Base-by-base conservation (phyloP, 2,797 vertebrate genomes). In the Bucorvus abyssinicus region DNA sequence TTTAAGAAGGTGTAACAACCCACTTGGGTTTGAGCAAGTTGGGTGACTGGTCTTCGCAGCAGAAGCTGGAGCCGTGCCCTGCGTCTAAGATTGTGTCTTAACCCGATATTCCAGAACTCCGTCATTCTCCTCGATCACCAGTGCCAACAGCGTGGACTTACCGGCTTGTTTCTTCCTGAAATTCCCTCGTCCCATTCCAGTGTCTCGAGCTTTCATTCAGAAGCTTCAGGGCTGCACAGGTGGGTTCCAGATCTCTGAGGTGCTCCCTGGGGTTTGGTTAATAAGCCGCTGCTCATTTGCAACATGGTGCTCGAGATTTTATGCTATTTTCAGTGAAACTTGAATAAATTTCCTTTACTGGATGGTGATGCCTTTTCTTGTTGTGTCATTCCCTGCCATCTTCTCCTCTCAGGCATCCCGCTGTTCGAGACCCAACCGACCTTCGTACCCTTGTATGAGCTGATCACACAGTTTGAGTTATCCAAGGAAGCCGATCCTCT, bases 81-180 rank as follows among this genome's bases (percentile, higher is more conserved):
- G 34, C 55, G 29, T 56, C 77, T 90, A 36, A 32, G 10, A 47
- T 10, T 26, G 17, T 55, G 5, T 85, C 7, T 82, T 27, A 30
- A 13, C 63, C 34, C 64, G 6, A 34, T 75, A 7, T 97, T 97
- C 6, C 95, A 99, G 99, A 87, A 99, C 99, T 18, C 99, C 99
- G 1, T 99, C 99, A 6, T 99, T 99, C 97, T 99, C 99, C 7
- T 98, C 98, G 4, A 97, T 99, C 96, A 99, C 99, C 73, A 99
- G 99, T 97, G 98, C 99, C 84, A 99, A 99, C 98, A 99, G 99
- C n/a, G 99, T 99, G 96, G 99, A 99, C 87, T 97, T 99, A 91
- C 99, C 99, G 22, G 99, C 99, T 52, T 99, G 99, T 95, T 99
- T 99, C 97, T 99, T 99, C 97, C 98, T 99, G 82, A 99, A 99